These are phyloP conservation scores for Clarias macrocephalus DNA, from an alignment of 2,113 vertebrate genomes.

Conservation along the genomic window DNA sequence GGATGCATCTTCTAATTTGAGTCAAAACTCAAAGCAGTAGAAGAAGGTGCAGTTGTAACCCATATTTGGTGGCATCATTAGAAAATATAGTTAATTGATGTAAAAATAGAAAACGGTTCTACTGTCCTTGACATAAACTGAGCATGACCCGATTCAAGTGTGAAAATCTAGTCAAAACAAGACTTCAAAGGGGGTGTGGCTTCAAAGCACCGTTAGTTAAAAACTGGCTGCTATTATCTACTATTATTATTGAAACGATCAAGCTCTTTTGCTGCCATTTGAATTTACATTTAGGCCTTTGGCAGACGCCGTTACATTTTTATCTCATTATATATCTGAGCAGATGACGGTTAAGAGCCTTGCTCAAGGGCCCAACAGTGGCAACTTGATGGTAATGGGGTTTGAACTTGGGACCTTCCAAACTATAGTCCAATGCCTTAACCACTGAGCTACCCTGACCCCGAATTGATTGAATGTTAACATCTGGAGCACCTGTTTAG, in stretches of 20 bases:
- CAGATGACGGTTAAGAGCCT: too few relatives aligned
- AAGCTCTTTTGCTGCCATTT: neutral
- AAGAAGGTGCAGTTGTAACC: neutral
- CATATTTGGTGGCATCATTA: too few relatives aligned
- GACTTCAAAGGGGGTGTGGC: too few relatives aligned
- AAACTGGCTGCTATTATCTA: too few relatives aligned
- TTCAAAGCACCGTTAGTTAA: neutral
- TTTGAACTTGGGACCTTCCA: too few relatives aligned
- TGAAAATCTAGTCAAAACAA: neutral
- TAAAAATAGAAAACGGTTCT: neutral
- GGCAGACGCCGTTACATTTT: too few relatives aligned
- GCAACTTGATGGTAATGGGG: too few relatives aligned
- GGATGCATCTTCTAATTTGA: neutral
- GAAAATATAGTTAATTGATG: neutral
- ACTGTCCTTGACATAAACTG: neutral
- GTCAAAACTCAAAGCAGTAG: neutral
- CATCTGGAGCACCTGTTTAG: neutral
- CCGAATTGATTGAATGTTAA: neutral
- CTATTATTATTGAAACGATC: neutral
- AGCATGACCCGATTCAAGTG: neutral
- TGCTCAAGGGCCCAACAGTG: too few relatives aligned
- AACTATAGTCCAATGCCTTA: too few relatives aligned
- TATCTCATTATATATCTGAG: too few relatives aligned
- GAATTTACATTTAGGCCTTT: too few relatives aligned
- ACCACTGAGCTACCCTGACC: too few relatives aligned